Evolutionary conservation across 2,888 invertebrate genomes (phyloP), one percentile per base, ranked within the genome.

Genomic region (Eucera pruinosa): DNA sequence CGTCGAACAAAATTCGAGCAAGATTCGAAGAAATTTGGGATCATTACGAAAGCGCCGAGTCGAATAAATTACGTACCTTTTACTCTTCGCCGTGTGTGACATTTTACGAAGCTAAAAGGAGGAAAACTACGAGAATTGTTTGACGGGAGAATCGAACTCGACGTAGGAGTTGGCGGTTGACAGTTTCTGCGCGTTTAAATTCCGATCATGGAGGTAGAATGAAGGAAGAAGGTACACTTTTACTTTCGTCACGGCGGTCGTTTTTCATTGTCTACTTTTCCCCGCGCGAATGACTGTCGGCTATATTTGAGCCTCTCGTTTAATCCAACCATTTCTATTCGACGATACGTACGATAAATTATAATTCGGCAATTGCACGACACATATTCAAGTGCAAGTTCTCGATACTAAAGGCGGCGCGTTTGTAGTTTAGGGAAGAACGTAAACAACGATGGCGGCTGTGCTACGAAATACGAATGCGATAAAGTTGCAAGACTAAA

Each of bases 121-220:
- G 18, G 7, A 13, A 18, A 2, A 62, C 6, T 0, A 27, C 0
- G 18, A 5, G 1, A 50, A 18, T 50, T 15, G n/a, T 43, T 52
- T 23, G 25, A n/a, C 2, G 3, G 27, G 9, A 33, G 2, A 18
- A 4, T 11, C 11, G 33, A 1, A 13, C 15, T 13, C 9, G 25
- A 18, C 43, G 2, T 18, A 43, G 5, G 1, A 27, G n/a, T 39
- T 23, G 39, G 15, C 43, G 20, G 50, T 52, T 72, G 23, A 52
- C 52, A 39, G 71, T 47, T 70, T 30, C 23, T 39, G 15, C 11
- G 11, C 6, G 23, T 72, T 72, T 36, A 52, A 72, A 72, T 72
- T 72, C 23, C 7, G 36, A 39, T n/a, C 18, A 15, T 30, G 27
- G 36, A 43, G 18, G 36, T 36, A 58, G 58, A 50, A 20, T 7